phyloP scores from a whole-genome alignment of 2,113 vertebrate genomes.

The Craseonycteris thonglongyai region DNA sequence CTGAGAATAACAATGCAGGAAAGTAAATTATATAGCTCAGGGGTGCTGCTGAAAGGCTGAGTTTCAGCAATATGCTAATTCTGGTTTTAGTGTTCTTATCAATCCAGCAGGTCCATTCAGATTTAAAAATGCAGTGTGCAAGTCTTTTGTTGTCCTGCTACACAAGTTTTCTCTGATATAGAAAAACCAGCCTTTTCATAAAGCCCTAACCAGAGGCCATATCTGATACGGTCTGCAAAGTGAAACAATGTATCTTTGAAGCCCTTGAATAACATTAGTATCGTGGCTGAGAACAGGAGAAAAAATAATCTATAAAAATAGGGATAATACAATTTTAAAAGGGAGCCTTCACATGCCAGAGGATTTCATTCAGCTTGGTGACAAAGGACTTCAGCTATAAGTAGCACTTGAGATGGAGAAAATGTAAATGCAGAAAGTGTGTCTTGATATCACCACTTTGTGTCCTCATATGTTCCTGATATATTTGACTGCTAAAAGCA shows the following conservation, averaged over 20 bases:
- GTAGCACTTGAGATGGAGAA: constrained; percentile 5
- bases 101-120: constrained; percentile 39
- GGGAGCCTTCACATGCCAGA: constrained; percentile 29
- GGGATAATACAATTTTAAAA: constrained; percentile 44
- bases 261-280: constrained; percentile 65
- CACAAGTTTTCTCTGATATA: constrained; percentile 35
- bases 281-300: neutral
- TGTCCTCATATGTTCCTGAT: constrained; percentile 39
- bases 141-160: constrained; percentile 62
- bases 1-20: constrained; percentile 45
- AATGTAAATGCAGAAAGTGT: constrained; percentile 53
- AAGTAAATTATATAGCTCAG: constrained; percentile 31
- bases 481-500: constrained; percentile 67
- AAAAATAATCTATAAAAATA: constrained; percentile 54
- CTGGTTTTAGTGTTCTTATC: constrained; percentile 33
- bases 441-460: neutral
- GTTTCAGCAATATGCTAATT: constrained; percentile 65
- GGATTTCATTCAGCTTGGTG: constrained; percentile 50
- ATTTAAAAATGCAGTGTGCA: constrained; percentile 53
- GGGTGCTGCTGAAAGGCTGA: neutral
- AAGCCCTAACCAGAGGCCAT: constrained; percentile 58
- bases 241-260: constrained; percentile 60
- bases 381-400: constrained; percentile 46
- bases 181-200: constrained; percentile 52
- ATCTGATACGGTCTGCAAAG: constrained; percentile 29